phyloP scores from a whole-genome alignment of 2,113 vertebrate species.

The Riparia riparia region DNA sequence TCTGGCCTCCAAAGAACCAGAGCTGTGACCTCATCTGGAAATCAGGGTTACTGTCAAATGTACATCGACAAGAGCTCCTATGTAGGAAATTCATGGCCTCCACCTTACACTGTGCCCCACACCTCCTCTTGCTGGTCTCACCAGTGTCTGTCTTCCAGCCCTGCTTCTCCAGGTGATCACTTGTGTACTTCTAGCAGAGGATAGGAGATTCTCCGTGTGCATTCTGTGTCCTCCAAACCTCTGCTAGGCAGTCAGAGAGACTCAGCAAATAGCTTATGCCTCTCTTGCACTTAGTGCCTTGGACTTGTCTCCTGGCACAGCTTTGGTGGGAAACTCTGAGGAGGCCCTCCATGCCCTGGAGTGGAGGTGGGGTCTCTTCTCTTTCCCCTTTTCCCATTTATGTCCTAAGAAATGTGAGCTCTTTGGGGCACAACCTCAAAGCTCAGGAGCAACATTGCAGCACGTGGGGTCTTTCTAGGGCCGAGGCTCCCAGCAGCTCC shows the following conservation, averaged over 20 bases:
- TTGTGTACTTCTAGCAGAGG: neutral
- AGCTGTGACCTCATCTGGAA: neutral
- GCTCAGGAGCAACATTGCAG: neutral
- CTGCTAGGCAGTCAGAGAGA: neutral
- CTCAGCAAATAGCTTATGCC: neutral
- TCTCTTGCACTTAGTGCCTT: neutral
- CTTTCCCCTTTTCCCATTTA: neutral
- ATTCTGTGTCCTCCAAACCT: neutral
- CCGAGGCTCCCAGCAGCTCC: neutral
- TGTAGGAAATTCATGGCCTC: neutral
- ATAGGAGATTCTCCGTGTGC: rapidly evolving
- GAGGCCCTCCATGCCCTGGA: neutral
- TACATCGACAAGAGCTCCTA: neutral
- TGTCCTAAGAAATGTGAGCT: neutral
- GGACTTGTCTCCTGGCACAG: neutral
- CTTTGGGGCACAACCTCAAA: neutral
- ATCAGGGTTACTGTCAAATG: neutral
- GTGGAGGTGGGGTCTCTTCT: neutral
- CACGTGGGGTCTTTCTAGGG: neutral
- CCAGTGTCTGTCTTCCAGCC: neutral
- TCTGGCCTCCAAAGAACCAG: constrained; percentile 1
- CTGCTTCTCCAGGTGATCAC: neutral
- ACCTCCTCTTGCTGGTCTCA: neutral
- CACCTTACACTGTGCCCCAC: neutral
- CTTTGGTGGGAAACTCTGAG: neutral